phyloP scores from a whole-genome alignment of 1,140 invertebrate species.

The Aphidius gifuensis region DNA sequence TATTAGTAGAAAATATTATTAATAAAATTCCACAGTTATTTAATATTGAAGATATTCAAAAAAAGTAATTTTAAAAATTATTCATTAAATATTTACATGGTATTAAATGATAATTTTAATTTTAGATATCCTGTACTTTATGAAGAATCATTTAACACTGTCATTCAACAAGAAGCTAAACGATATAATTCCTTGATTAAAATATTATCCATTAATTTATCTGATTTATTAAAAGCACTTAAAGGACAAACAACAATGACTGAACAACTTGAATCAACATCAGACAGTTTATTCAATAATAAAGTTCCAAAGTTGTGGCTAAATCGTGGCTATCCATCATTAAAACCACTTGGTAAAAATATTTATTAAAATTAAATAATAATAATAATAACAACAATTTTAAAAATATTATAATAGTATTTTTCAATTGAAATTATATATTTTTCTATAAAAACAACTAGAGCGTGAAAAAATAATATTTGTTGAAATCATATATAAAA shows the following conservation, averaged over 20 bases:
- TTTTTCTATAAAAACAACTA: not conserved
- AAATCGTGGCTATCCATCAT: conserved; percentile 71
- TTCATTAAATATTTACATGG: not conserved
- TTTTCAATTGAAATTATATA: no score
- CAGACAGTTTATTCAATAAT: conserved; percentile 62
- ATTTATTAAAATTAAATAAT: no score
- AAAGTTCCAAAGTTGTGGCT: conserved; percentile 71
- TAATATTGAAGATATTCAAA: conserved; percentile 54
- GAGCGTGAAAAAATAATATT: not conserved
- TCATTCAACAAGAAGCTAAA: conserved; percentile 76
- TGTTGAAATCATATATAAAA: no score
- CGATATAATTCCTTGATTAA: conserved; percentile 70
- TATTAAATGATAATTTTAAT: conserved; percentile 4
- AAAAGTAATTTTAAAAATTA: conserved; percentile 40
- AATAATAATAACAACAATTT: not conserved
- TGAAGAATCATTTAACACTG: conserved; percentile 80
- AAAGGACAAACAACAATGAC: conserved; percentile 79
- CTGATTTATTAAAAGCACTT: conserved; percentile 70
- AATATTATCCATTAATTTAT: conserved; percentile 62
- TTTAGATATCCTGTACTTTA: conserved; percentile 75
- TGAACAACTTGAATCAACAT: conserved; percentile 68
- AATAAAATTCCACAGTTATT: conserved; percentile 57
- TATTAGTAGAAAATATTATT: conserved; percentile 56
- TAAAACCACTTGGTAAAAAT: conserved; percentile 73
- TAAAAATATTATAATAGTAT: no score